Evolutionary conservation across 1,140 invertebrate genomes (phyloP), one percentile per base, ranked within the genome.

Genomic region (Ladona fulva): DNA sequence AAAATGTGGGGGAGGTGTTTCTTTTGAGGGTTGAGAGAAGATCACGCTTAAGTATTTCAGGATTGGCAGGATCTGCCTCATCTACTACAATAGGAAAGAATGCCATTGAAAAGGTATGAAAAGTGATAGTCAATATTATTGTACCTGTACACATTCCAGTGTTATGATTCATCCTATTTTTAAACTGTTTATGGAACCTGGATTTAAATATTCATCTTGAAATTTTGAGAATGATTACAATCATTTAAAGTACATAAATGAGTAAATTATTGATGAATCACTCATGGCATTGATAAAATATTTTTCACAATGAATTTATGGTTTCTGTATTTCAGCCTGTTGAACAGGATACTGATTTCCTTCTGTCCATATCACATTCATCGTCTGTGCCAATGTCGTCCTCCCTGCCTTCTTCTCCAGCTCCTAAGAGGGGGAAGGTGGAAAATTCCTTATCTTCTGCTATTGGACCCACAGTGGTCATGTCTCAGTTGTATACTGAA

Each of bases 11-110:
- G 22, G 84, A 88, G 0, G 87, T 86, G 79, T 88, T 89, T 25
- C 85, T 83, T 12, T 81, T 91, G 19, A 85, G 91, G 22, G 88
- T 92, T 0, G 90, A 92, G 80, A 85, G 91, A 24, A 83, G 86
- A 37, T 66, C 52, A 66, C 14, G 52, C 16, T 66, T 22, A 5
- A 22, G 52, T 66, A 66, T 66, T 3, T 66, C 52, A 3, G 14
- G 52, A 6, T 66, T 66, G 52, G 52, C 16, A 6, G n/a, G n/a
- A 19, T 66, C 52, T 6, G n/a, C 52, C 1, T 66, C 52, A 66
- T 16, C n/a, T 5, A 19, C 52, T 6, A 19, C 52, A 1, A 16
- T 66, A 22, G n/a, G 3, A 16, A 66, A 22, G 52, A 19, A 22
- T 12, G 52, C 5, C 5, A 5, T 12, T 6, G 52, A 66, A 66